phyloP scores from a whole-genome alignment of 2,888 invertebrate species.

The Chrysomela aeneicollis region DNA sequence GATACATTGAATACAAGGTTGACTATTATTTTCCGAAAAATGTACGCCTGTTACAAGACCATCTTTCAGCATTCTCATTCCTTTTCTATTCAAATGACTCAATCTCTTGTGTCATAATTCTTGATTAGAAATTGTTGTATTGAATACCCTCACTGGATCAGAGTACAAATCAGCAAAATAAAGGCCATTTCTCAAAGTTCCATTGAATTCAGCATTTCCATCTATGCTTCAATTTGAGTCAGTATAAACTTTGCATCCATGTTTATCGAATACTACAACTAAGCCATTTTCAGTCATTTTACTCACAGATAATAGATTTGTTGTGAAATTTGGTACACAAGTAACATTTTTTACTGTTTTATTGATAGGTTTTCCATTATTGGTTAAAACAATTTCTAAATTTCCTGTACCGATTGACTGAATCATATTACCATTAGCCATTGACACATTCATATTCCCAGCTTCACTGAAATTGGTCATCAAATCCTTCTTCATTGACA shows the following conservation, averaged over 20 bases:
- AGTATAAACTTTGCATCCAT: background rate
- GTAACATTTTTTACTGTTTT: slow-evolving; percentile 4
- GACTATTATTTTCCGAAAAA: background rate
- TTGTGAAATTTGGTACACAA: no score
- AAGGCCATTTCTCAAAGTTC: background rate
- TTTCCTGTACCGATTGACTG: background rate
- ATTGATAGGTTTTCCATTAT: background rate
- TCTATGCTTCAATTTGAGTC: background rate
- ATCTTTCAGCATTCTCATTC: slow-evolving; percentile 4
- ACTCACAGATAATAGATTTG: slow-evolving; percentile 2
- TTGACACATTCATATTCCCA: background rate
- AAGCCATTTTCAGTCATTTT: slow-evolving; percentile 8
- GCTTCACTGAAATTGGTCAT: background rate
- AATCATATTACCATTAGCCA: background rate
- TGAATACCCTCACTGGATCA: background rate
- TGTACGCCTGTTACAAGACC: background rate
- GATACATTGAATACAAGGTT: background rate
- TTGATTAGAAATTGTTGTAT: background rate
- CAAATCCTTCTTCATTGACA: slow-evolving; percentile 3
- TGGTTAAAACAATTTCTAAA: background rate
- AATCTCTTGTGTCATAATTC: background rate
- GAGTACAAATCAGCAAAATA: slow-evolving; percentile 1
- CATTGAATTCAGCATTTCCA: background rate
- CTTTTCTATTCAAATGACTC: background rate
- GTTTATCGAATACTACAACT: background rate